Conservation (phyloP, 2,888 invertebrate genomes). For the Luffia ferchaultella region DNA sequence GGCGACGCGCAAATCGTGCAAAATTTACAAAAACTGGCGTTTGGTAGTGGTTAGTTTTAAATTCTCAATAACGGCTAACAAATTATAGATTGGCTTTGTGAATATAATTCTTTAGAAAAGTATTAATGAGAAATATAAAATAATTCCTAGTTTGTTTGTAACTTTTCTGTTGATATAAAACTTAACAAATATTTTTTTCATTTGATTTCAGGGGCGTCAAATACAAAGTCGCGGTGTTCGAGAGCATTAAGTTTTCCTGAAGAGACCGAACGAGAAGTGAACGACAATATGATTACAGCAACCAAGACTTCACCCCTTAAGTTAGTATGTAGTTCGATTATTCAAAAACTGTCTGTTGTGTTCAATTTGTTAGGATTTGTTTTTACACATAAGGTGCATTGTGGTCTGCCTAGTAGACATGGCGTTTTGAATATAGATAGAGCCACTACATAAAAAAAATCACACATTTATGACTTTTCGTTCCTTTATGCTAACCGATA, state of each 20-base stretch:
- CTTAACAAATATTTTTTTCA: constrained; percentile 1
- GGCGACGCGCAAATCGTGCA: constrained; percentile 81
- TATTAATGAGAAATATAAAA: no score
- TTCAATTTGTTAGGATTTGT: no score
- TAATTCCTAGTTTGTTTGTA: no score
- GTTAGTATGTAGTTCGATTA: constrained; percentile 28
- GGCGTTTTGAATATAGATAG: no score
- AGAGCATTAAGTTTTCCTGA: constrained; percentile 65
- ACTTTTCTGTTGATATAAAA: neutral
- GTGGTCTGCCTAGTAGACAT: no score
- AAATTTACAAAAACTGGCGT: constrained; percentile 68
- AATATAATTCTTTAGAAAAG: no score
- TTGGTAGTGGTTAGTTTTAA: constrained; percentile 12
- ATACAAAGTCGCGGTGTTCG: constrained; percentile 57
- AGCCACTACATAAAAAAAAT: no score
- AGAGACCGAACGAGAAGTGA: constrained; percentile 44
- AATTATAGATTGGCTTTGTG: no score
- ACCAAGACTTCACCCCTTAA: constrained; percentile 60
- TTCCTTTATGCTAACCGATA: no score
- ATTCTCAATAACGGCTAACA: no score
- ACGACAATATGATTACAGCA: constrained; percentile 21
- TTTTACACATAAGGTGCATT: no score
- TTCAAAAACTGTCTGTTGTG: neutral
- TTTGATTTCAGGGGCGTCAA: constrained; percentile 26
- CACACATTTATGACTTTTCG: no score